Percentiles rank a stretch among this genome's conserved stretches.
phyloP scores from a whole-genome alignment of 2,888 invertebrate species.

The Chalcosyrphus nemorum region DNA sequence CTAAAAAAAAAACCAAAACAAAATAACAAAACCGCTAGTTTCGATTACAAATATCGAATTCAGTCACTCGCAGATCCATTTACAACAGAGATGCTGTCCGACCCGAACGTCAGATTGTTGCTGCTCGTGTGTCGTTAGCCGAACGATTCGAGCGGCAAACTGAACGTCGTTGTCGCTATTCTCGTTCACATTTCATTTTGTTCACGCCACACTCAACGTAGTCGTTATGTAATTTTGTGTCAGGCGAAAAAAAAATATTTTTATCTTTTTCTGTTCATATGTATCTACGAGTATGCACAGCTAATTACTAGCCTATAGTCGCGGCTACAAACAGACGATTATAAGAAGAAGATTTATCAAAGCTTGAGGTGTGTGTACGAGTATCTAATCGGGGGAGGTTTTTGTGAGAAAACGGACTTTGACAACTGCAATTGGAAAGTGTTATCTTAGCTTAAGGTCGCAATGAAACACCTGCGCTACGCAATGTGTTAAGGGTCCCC shows the following conservation, averaged over 20 bases:
- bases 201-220: not conserved
- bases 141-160: constrained; percentile 62
- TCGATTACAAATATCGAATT: not conserved
- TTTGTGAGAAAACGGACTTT: constrained; percentile 16
- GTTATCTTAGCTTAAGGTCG: not conserved
- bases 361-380: not conserved
- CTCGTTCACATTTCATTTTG: constrained; percentile 58
- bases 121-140: constrained; percentile 41
- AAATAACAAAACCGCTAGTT: not conserved
- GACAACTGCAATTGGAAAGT: constrained; percentile 30
- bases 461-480: constrained; percentile 30
- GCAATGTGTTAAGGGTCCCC: not conserved
- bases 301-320: constrained; percentile 15
- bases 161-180: constrained; percentile 46
- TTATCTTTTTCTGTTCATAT: constrained; percentile 56
- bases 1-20: not conserved
- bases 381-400: constrained; percentile 12
- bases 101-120: not conserved
- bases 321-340: not conserved
- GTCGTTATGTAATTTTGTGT: constrained; percentile 62
- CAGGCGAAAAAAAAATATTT: constrained; percentile 61
- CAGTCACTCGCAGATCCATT: constrained; percentile 13
- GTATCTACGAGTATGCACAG: constrained; percentile 18
- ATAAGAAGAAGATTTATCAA: constrained; percentile 34
- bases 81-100: constrained; percentile 7